Percentiles rank a stretch among this genome's conserved stretches.
Evolutionary conservation across 2,888 invertebrate genomes (phyloP).

Genomic region (Ormyrus nitidulus): DNA sequence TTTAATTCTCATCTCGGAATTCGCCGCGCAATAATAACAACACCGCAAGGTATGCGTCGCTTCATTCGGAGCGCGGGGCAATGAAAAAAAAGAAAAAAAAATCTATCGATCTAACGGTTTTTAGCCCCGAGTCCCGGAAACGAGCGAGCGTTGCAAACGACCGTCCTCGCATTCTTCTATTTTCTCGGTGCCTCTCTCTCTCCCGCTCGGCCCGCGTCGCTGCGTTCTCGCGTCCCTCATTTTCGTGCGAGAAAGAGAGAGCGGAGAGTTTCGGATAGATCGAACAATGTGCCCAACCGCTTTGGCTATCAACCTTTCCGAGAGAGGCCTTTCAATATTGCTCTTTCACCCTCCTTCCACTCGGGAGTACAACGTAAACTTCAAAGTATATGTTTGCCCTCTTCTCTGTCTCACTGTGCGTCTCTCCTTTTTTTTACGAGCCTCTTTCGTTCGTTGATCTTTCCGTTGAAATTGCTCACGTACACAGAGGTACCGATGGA

Average conservation of each 20-base stretch:
- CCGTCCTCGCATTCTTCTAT: slow-evolving; percentile 41
- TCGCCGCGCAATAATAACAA: background rate
- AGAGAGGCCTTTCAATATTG: slow-evolving; percentile 36
- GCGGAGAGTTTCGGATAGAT: slow-evolving; percentile 14
- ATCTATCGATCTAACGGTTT: slow-evolving; percentile 38
- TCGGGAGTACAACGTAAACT: slow-evolving; percentile 29
- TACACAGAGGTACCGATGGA: background rate
- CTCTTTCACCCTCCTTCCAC: slow-evolving; percentile 27
- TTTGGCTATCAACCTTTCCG: slow-evolving; percentile 38
- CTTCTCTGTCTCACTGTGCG: background rate
- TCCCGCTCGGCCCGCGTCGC: background rate
- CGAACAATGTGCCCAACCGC: slow-evolving; percentile 45
- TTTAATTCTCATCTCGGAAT: background rate
- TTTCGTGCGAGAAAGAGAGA: slow-evolving; percentile 26
- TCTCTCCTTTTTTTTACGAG: no score
- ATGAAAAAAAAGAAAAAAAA: background rate
- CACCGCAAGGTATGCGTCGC: no score
- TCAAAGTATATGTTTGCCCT: slow-evolving; percentile 14
- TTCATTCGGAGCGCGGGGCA: background rate
- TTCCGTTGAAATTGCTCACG: background rate
- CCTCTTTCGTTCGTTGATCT: no score
- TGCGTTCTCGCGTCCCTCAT: slow-evolving; percentile 29
- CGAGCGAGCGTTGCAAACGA: slow-evolving; percentile 4
- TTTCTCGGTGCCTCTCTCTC: slow-evolving; percentile 19
- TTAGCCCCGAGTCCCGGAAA: background rate